Evolutionary conservation across 2,888 invertebrate genomes (phyloP).

Genomic region (Agrochola circellaris): DNA sequence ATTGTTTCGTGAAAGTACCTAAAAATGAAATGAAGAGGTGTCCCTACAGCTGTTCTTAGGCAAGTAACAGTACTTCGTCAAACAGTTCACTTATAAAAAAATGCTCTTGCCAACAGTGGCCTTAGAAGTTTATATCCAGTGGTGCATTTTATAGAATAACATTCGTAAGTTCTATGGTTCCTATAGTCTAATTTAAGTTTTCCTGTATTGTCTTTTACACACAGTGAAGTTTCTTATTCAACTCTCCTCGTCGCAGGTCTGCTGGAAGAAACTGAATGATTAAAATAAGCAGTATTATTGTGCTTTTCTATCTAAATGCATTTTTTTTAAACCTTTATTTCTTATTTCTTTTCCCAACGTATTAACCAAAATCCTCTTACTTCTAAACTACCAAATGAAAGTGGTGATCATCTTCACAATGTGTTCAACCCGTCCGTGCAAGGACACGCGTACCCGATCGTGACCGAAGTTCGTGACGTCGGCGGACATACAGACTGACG

Average conservation of each 20-base stretch:
- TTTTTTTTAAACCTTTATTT: not conserved
- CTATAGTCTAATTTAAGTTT: not conserved
- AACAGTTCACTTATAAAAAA: slow-evolving; percentile 15
- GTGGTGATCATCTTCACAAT: slow-evolving; percentile 48
- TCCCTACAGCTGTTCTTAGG: not conserved
- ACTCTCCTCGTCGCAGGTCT: not conserved
- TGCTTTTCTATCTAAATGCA: not conserved
- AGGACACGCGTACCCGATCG: slow-evolving; percentile 67
- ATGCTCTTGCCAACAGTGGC: not conserved
- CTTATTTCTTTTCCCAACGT: not conserved
- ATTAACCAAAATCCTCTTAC: not conserved
- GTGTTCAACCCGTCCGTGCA: slow-evolving; percentile 53
- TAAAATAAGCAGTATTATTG: too few species aligned
- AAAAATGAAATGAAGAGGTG: not conserved
- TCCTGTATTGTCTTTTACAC: too few species aligned
- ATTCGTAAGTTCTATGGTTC: not conserved
- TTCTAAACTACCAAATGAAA: slow-evolving; percentile 50
- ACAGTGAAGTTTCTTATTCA: not conserved
- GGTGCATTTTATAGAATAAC: not conserved
- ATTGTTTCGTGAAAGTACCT: too few species aligned
- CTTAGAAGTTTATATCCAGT: not conserved
- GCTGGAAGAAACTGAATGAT: not conserved
- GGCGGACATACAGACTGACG: slow-evolving; percentile 63
- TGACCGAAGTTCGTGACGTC: slow-evolving; percentile 69
- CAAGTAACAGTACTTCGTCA: not conserved